Conservation (phyloP, 64 coral and sea anemone species). For the Orbicella faveolata region DNA sequence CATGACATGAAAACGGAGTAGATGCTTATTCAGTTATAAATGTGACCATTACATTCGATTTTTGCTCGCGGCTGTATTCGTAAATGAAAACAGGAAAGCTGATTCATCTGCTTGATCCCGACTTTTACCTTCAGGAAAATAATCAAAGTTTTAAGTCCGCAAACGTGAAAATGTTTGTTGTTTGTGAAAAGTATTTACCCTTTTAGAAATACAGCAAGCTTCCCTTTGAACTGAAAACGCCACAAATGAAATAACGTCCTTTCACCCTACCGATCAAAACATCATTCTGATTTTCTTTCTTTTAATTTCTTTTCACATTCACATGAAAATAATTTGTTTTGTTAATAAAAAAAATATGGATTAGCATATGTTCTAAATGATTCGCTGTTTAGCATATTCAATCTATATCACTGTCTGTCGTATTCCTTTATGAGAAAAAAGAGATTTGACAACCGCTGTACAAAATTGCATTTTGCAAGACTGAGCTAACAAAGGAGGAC, state of each 20-base stretch:
- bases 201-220: neutral
- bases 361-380: neutral
- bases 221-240: neutral
- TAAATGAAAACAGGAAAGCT: neutral
- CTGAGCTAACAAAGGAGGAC: too few species aligned
- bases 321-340: neutral
- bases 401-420: neutral
- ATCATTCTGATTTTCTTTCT: neutral
- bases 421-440: neutral
- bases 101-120: neutral
- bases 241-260: neutral
- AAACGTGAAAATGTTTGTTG: neutral
- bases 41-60: too few species aligned
- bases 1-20: too few species aligned
- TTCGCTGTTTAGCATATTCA: constrained; percentile 7
- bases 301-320: neutral
- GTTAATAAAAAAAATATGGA: neutral
- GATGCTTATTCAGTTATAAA: too few species aligned
- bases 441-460: neutral
- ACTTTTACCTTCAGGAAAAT: neutral
- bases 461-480: neutral
- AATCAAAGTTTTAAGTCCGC: neutral
- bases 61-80: neutral
- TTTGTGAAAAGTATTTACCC: neutral
- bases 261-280: neutral